Conservation (phyloP, 1,140 invertebrate genomes). For the Brachionus plicatilis region DNA sequence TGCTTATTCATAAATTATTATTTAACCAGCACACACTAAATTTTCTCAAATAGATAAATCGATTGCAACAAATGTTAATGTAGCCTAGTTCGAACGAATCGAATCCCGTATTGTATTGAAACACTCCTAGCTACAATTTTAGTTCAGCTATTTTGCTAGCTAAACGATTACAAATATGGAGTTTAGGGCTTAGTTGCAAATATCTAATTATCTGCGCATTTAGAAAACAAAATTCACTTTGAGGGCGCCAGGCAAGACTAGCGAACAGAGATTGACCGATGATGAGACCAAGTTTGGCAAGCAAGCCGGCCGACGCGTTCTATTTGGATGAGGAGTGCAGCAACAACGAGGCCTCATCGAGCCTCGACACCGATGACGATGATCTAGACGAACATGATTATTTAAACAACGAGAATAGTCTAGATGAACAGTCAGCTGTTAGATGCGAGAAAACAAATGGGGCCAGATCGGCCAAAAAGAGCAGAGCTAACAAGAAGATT, state of each 20-base stretch:
- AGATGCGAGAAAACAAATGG: background rate
- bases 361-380: background rate
- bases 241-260: background rate
- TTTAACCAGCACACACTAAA: background rate
- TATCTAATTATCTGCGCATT: background rate
- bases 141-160: background rate
- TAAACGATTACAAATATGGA: conserved; percentile 20
- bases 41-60: background rate
- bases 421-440: background rate
- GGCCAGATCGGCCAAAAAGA: background rate
- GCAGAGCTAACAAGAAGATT: background rate
- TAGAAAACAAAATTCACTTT: background rate
- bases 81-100: background rate
- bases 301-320: background rate
- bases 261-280: background rate
- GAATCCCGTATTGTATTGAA: background rate
- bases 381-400: background rate
- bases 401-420: background rate
- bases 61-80: conserved; percentile 28
- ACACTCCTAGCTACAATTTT: background rate
- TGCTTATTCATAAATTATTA: background rate
- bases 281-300: background rate
- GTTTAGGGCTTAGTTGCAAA: background rate
- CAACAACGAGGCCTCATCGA: background rate
- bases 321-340: conserved; percentile 12